A percentile compares a stretch with the other conserved stretches of the same genome.
Conservation (phyloP, 1,140 invertebrate genomes). For the Drosophila nannoptera region DNA sequence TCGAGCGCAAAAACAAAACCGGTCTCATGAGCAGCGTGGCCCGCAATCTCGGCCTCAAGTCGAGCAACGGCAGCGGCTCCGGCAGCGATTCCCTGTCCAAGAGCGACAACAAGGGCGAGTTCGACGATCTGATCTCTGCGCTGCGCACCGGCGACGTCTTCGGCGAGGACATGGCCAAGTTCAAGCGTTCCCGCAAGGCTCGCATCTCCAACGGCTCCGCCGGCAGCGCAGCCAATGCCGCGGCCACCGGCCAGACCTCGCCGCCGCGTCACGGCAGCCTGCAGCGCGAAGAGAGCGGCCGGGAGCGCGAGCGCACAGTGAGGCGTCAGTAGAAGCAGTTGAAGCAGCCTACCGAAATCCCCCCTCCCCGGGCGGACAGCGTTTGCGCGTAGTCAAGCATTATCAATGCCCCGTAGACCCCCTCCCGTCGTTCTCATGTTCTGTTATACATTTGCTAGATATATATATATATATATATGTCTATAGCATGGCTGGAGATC, state of each 20-base stretch:
- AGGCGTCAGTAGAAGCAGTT: constrained; percentile 63
- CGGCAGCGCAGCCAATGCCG: constrained; percentile 78
- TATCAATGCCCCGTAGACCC: too few species aligned
- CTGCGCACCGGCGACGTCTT: constrained; percentile 97
- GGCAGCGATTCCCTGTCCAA: constrained; percentile 80
- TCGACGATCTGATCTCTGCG: constrained; percentile 98
- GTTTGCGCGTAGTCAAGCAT: too few species aligned
- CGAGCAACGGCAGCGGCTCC: constrained; percentile 60
- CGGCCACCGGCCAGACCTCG: constrained; percentile 72
- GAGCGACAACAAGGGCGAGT: constrained; percentile 89
- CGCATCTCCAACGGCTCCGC: constrained; percentile 80
- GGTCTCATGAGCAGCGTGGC: constrained; percentile 83
- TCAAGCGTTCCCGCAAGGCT: constrained; percentile 87
- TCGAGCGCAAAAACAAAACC: constrained; percentile 90
- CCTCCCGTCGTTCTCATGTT: constrained; percentile 31
- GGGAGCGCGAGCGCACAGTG: constrained; percentile 75
- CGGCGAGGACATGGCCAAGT: constrained; percentile 96
- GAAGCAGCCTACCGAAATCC: background rate
- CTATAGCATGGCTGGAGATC: constrained; percentile 48
- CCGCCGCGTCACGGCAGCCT: constrained; percentile 79
- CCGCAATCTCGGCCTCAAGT: constrained; percentile 81
- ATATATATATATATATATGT: constrained; percentile 21
- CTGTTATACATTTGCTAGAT: constrained; percentile 36
- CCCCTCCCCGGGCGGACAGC: too few species aligned
- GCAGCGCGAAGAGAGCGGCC: constrained; percentile 76